Base-by-base conservation (phyloP, 2,113 vertebrate species). In the Archilochus colubris region DNA sequence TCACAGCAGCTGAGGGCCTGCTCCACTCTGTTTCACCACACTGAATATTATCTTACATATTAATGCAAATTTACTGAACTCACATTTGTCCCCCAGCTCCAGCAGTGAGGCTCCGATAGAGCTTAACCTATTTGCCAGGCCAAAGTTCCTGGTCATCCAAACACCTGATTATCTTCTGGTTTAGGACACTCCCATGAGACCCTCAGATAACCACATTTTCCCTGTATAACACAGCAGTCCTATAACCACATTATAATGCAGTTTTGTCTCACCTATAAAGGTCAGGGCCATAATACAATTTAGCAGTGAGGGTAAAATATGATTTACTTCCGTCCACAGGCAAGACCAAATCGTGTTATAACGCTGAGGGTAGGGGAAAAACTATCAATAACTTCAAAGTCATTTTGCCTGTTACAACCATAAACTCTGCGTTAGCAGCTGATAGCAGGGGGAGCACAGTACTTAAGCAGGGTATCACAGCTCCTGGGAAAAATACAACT, bases 381-480 rank as follows among this genome's bases (percentile, higher is more conserved):
- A 92, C 92, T 94, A 95, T 95, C 96, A 93, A 95, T 93, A 96
- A 95, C 94, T 95, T 94, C 95, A 88, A 95, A 95, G 92, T 96
- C 88, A 96, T 97, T 95, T 96, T 94, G 82, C 93, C 93, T 95
- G 85, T 96, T 95, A 97, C 93, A 94, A 95, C 94, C 91, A 95
- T 93, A 96, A 97, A 95, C 94, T 95, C 94, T 70, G 62, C n/a
- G 8, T 96, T 95, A 95, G 95, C 86, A 91, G 77, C 92, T 90
- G 88, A 96, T 79, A 95, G 96, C 92, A 82, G 54, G 90, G 88
- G 79, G 80, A 95, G 86, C 93, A 93, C 90, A 95, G 93, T 90
- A 84, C 86, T 95, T 94, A 95, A 86, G 88, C 88, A 94, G 91
- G 80, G 86, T 95, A 48, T 86, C 86, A 90, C 69, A 58, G 85